These are phyloP conservation scores for Drosophila prolongata DNA, from an alignment of 2,888 invertebrate species.

Conservation along the genomic window DNA sequence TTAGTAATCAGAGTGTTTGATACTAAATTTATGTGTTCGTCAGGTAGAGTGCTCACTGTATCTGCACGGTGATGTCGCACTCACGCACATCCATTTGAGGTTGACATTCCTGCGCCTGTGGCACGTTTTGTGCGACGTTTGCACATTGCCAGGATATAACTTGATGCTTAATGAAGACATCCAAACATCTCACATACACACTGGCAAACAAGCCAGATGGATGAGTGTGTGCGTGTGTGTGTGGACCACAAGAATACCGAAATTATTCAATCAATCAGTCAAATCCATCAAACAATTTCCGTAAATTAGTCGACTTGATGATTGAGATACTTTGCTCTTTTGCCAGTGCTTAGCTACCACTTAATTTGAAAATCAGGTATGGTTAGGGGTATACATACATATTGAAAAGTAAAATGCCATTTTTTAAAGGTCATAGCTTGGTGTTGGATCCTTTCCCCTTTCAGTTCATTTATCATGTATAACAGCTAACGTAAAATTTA, in stretches of 20 bases:
- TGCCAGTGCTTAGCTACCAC: conserved; percentile 6
- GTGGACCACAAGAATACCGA: conserved; percentile 36
- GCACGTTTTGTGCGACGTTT: conserved; percentile 68
- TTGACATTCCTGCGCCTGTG: conserved; percentile 42
- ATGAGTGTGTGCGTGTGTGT: conserved; percentile 1
- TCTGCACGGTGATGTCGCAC: conserved; percentile 31
- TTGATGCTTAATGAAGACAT: conserved; percentile 78
- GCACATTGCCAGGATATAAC: conserved; percentile 77
- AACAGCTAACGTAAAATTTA: too few relatives aligned
- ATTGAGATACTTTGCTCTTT: conserved; percentile 41
- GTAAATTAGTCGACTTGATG: conserved; percentile 66
- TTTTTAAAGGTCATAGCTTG: too few relatives aligned
- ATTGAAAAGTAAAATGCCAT: too few relatives aligned
- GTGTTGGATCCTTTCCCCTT: too few relatives aligned
- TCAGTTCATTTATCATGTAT: too few relatives aligned
- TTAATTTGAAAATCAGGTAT: background rate
- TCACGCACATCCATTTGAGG: conserved; percentile 38
- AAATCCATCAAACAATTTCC: conserved; percentile 76
- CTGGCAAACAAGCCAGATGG: conserved; percentile 5
- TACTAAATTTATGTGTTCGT: too few relatives aligned
- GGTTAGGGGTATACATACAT: background rate
- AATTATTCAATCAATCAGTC: conserved; percentile 73
- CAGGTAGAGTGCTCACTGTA: conserved; percentile 9
- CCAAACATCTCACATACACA: conserved; percentile 48
- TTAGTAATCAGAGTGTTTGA: too few relatives aligned